Percentiles rank a stretch among this genome's conserved stretches.
phyloP scores from a whole-genome alignment of 1,140 invertebrate species.

The Drosophila repletoides region DNA sequence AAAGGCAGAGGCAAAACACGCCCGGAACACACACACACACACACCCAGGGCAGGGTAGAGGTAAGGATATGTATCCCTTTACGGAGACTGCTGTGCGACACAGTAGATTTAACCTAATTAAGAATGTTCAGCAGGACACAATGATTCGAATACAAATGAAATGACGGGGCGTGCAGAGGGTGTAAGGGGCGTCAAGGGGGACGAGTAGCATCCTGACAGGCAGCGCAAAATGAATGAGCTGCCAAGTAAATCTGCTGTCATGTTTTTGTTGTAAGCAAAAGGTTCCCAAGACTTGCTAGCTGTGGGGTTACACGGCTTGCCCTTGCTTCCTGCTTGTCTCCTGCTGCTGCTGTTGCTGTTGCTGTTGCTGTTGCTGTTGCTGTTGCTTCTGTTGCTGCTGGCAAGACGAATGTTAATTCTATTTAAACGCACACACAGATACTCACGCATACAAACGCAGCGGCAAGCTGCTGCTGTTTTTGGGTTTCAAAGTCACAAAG shows the following conservation, averaged over 20 bases:
- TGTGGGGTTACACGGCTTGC: constrained; percentile 43
- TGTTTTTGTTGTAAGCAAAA: constrained; percentile 65
- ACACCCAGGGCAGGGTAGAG: constrained; percentile 16
- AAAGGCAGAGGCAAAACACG: constrained; percentile 47
- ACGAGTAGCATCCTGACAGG: constrained; percentile 46
- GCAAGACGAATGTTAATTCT: constrained; percentile 80
- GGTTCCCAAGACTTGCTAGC: constrained; percentile 40
- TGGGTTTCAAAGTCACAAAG: constrained; percentile 75
- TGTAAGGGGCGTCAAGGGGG: background rate
- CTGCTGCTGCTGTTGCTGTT: constrained; percentile 6
- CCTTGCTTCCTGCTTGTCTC: too few relatives aligned
- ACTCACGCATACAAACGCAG: background rate
- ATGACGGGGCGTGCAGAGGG: constrained; percentile 26
- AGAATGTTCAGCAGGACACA: constrained; percentile 82
- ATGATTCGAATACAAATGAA: constrained; percentile 82
- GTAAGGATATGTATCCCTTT: constrained; percentile 34
- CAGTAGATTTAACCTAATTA: constrained; percentile 82
- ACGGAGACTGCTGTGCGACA: constrained; percentile 36
- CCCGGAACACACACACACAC: constrained; percentile 9
- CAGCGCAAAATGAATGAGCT: constrained; percentile 76
- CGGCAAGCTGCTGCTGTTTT: constrained; percentile 59
- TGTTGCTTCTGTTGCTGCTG: constrained; percentile 33
- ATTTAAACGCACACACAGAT: constrained; percentile 57
- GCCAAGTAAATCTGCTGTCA: constrained; percentile 74
- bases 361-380: constrained; percentile 21